Evolutionary conservation across 2,113 vertebrate genomes (phyloP).

Genomic region (Hippocampus guttulatus): DNA sequence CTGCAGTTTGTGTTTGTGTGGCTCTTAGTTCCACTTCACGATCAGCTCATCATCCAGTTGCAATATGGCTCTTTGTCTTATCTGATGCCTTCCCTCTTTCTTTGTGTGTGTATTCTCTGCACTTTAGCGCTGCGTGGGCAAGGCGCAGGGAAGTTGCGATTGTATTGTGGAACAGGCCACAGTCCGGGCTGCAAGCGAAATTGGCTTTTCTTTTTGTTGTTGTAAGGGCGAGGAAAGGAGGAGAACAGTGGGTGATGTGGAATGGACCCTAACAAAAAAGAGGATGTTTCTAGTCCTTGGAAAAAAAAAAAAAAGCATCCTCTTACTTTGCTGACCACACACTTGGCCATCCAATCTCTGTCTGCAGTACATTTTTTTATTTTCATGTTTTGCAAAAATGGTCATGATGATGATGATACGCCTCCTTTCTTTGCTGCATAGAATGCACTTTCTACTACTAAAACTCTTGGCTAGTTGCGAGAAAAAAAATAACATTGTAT

Average conservation of each 20-base stretch:
- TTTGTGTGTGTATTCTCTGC: conserved; percentile 71
- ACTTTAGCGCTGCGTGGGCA: conserved; percentile 77
- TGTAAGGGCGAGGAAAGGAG: conserved; percentile 62
- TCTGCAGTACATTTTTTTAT: conserved; percentile 26
- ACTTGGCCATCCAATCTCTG: conserved; percentile 37
- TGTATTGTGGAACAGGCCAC: conserved; percentile 59
- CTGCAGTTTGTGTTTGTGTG: conserved; percentile 28
- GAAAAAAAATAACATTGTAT: conserved; percentile 70
- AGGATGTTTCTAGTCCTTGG: conserved; percentile 12
- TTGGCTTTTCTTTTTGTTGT: background rate
- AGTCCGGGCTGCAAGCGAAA: conserved; percentile 40
- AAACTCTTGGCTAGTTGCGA: conserved; percentile 67
- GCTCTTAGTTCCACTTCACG: conserved; percentile 19
- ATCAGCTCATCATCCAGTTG: conserved; percentile 36
- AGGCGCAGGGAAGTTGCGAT: conserved; percentile 56
- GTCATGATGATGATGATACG: conserved; percentile 54
- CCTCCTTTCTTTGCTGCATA: conserved; percentile 74
- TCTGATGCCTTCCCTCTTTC: conserved; percentile 26
- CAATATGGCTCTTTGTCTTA: conserved; percentile 46
- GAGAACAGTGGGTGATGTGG: conserved; percentile 53
- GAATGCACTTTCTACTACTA: conserved; percentile 85
- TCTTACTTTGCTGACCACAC: conserved; percentile 38
- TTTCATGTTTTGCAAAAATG: conserved; percentile 27
- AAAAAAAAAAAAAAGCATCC: conserved; percentile 14
- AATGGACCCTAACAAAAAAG: conserved; percentile 33